Conservation (phyloP, 2,113 vertebrate species). For the Antechinus stuartii region DNA sequence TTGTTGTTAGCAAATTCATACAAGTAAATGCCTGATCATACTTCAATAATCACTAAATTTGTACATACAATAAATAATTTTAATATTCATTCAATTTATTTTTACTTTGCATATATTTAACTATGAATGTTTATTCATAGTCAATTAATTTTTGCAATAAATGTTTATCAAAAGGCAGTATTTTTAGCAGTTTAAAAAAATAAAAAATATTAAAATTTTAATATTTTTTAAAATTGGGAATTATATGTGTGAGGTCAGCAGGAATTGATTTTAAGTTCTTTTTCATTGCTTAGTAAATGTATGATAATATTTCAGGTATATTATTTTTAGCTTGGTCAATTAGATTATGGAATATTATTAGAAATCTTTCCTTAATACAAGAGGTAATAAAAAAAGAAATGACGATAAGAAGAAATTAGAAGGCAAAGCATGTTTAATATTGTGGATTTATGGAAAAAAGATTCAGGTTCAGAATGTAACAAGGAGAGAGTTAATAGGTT, state of each 20-base stretch:
- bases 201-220: too few species aligned
- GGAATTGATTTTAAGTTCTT: neutral
- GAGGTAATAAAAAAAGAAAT: neutral
- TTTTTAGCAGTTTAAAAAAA: too few species aligned
- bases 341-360: neutral
- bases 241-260: neutral
- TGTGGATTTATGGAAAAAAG: neutral
- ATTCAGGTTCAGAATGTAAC: neutral
- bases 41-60: neutral
- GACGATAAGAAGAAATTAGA: neutral
- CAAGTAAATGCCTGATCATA: neutral
- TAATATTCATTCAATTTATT: neutral
- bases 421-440: neutral
- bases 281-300: neutral
- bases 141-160: neutral
- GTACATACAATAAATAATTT: neutral
- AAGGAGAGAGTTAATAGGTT: neutral
- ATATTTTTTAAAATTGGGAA: neutral
- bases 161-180: neutral
- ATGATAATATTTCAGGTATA: neutral
- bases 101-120: neutral
- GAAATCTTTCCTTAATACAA: neutral
- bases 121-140: neutral
- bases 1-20: neutral
- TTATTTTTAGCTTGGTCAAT: neutral